These are phyloP conservation scores for Anolis sagrei DNA, from an alignment of 2,113 vertebrate species.

Conservation along the genomic window DNA sequence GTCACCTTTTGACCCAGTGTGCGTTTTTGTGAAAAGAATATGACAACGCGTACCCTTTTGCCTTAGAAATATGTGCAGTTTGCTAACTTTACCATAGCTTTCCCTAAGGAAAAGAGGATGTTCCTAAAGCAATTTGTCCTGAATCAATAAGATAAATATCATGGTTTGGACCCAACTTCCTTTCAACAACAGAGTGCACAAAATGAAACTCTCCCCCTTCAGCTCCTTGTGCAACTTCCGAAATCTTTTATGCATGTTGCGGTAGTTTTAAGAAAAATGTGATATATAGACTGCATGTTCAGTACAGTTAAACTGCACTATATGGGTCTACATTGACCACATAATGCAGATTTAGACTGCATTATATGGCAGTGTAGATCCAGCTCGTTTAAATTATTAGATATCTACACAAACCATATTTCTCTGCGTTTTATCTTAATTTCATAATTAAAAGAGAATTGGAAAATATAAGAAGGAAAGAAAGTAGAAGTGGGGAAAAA, in stretches of 20 bases:
- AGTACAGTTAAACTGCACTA: too few relatives aligned
- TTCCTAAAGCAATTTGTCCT: neutral
- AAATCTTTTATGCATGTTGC: neutral
- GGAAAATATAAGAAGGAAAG: too few relatives aligned
- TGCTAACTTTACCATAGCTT: neutral
- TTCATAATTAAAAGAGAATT: too few relatives aligned
- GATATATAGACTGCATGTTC: neutral
- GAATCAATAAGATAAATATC: neutral
- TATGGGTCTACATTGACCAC: too few relatives aligned
- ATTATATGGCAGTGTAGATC: too few relatives aligned
- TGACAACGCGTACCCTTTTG: neutral
- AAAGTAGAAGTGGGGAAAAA: too few relatives aligned
- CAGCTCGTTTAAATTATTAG: too few relatives aligned
- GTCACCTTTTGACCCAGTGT: constrained; percentile 6
- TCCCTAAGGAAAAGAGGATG: neutral
- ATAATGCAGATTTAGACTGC: too few relatives aligned
- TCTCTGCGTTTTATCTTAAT: too few relatives aligned
- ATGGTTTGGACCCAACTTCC: neutral
- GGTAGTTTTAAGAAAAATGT: neutral
- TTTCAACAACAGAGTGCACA: neutral
- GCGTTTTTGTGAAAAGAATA: neutral
- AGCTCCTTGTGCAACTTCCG: neutral
- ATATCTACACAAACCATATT: too few relatives aligned
- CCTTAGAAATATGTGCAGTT: neutral
- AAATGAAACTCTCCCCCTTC: neutral